A percentile compares a stretch with the other conserved stretches of the same genome.
Evolutionary conservation across 2,888 invertebrate species (phyloP).

Genomic region (Paralinhomoeus sp.): DNA sequence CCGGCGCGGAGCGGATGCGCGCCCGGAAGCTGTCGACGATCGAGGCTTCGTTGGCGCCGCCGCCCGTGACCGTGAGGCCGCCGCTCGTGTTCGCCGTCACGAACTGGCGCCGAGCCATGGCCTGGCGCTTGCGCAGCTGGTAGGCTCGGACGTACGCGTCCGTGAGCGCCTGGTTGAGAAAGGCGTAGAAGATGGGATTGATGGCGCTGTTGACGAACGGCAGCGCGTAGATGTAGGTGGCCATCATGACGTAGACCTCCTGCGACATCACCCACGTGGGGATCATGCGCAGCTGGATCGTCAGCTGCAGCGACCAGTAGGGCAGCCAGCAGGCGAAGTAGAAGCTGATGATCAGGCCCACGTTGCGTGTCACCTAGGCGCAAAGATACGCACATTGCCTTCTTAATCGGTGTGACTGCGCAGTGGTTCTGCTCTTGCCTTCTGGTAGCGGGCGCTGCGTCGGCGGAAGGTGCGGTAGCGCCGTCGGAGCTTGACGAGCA

Average conservation of each 20-base stretch:
- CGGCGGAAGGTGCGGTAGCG: neutral
- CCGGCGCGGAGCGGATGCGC: neutral
- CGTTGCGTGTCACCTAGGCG: slow-evolving; percentile 1
- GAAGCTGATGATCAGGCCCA: slow-evolving; percentile 2
- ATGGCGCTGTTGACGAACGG: slow-evolving; percentile 11
- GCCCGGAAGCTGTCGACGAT: too few relatives aligned
- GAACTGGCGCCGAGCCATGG: too few relatives aligned
- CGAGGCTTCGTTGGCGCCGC: too few relatives aligned
- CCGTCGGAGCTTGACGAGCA: neutral
- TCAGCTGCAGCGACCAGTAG: slow-evolving; percentile 4
- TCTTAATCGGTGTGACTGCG: neutral
- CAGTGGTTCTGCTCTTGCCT: neutral
- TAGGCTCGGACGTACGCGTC: slow-evolving; percentile 14
- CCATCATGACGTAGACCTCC: slow-evolving; percentile 9
- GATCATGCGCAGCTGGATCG: neutral
- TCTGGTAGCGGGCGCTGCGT: neutral
- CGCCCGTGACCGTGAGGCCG: too few relatives aligned
- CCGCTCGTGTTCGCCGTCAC: too few relatives aligned
- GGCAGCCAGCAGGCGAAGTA: slow-evolving; percentile 7
- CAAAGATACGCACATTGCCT: neutral
- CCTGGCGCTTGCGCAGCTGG: too few relatives aligned
- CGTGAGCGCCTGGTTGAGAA: slow-evolving; percentile 19
- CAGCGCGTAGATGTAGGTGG: slow-evolving; percentile 28
- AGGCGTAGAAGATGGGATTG: slow-evolving; percentile 6
- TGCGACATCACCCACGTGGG: too few relatives aligned